Evolutionary conservation across 1,140 invertebrate genomes (phyloP).

Genomic region (Cryptotermes secundus): DNA sequence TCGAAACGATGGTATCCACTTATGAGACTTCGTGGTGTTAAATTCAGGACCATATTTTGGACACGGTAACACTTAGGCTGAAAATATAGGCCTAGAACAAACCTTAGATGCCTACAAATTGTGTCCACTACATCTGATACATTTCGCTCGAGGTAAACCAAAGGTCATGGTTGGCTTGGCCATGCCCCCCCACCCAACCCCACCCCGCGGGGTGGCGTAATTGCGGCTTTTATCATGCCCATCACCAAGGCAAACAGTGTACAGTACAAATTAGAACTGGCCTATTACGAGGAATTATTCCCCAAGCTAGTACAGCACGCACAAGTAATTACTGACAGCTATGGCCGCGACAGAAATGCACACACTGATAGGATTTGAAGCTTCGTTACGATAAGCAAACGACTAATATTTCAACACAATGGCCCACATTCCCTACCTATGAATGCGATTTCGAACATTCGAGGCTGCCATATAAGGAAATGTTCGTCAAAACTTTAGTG

Average conservation of each 20-base stretch:
- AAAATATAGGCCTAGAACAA: too few species aligned
- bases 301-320: background rate
- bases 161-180: background rate
- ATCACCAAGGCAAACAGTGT: background rate
- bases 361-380: background rate
- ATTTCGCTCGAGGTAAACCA: background rate
- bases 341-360: background rate
- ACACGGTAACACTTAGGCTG: too few species aligned
- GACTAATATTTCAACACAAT: background rate
- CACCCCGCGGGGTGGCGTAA: background rate
- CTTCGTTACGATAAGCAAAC: background rate
- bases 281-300: background rate
- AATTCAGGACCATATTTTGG: too few species aligned
- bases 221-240: background rate
- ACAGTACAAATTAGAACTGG: background rate
- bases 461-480: background rate
- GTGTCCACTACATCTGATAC: too few species aligned
- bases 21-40: too few species aligned
- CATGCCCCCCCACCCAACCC: too few species aligned
- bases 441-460: background rate
- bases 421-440: background rate
- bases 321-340: background rate
- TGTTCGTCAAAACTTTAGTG: background rate
- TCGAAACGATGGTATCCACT: too few species aligned
- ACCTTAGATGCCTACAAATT: too few species aligned